These are phyloP conservation scores for Hippopotamus amphibius DNA, from an alignment of 2,113 vertebrate genomes.

Conservation along the genomic window DNA sequence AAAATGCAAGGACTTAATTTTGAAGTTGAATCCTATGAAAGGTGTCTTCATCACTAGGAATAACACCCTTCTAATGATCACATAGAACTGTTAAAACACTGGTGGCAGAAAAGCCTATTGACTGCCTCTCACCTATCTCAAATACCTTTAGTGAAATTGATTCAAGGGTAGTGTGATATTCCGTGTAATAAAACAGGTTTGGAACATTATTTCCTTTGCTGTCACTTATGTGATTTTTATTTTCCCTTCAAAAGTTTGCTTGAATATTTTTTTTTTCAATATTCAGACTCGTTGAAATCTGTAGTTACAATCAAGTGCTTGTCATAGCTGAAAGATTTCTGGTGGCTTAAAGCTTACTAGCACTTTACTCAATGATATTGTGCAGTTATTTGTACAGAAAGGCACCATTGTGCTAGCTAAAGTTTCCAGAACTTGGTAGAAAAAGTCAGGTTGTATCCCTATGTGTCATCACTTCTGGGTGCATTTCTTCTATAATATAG, in stretches of 20 bases:
- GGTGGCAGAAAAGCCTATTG: slow-evolving; percentile 15
- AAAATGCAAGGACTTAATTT: slow-evolving; percentile 60
- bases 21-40: slow-evolving; percentile 14
- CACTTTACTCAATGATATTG: slow-evolving; percentile 74
- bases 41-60: slow-evolving; percentile 1
- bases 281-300: slow-evolving; percentile 59
- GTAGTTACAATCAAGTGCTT: slow-evolving; percentile 64
- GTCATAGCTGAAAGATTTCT: slow-evolving; percentile 74
- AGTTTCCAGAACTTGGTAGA: slow-evolving; percentile 36
- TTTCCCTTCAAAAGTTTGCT: not conserved
- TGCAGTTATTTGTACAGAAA: slow-evolving; percentile 78
- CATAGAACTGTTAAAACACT: slow-evolving; percentile 9
- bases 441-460: slow-evolving; percentile 48
- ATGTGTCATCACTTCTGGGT: not conserved
- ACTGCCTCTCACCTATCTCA: slow-evolving; percentile 1
- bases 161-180: slow-evolving; percentile 7
- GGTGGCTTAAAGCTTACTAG: slow-evolving; percentile 75
- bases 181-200: slow-evolving; percentile 42
- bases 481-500: not conserved
- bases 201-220: slow-evolving; percentile 46
- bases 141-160: slow-evolving; percentile 7
- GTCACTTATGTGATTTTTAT: not conserved
- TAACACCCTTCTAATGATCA: not conserved
- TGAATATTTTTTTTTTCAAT: slow-evolving; percentile 24
- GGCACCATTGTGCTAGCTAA: slow-evolving; percentile 11